Percentiles rank a stretch among this genome's conserved stretches.
phyloP scores from a whole-genome alignment of 2,888 invertebrate genomes.

The Eupithecia subumbrata region DNA sequence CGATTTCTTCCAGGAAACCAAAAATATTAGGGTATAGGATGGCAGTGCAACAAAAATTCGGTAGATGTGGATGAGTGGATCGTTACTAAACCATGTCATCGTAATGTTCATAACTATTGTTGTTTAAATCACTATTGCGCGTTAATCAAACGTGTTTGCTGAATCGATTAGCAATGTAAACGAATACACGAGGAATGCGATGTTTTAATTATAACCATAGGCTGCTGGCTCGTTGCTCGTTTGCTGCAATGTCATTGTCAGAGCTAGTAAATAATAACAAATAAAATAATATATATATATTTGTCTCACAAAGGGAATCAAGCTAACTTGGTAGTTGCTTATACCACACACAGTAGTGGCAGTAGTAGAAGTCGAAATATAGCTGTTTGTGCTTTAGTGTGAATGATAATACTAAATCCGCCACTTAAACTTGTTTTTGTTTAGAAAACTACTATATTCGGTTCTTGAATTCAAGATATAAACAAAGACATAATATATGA shows the following conservation, averaged over 20 bases:
- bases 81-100: not conserved
- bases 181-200: slow-evolving; percentile 26
- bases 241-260: slow-evolving; percentile 25
- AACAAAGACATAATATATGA: not conserved
- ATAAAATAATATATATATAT: too few species aligned
- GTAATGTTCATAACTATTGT: not conserved
- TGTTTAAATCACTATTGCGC: not conserved
- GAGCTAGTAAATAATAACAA: too few species aligned
- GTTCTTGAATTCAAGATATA: not conserved
- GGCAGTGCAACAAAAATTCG: not conserved
- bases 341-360: too few species aligned
- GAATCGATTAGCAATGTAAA: slow-evolving; percentile 32
- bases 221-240: too few species aligned
- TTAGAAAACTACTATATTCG: not conserved
- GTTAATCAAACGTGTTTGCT: slow-evolving; percentile 24
- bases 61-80: not conserved
- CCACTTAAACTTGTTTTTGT: not conserved
- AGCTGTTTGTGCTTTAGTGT: not conserved
- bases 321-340: too few species aligned
- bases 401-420: not conserved
- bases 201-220: slow-evolving; percentile 11
- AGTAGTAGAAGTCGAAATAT: not conserved
- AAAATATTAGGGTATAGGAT: too few species aligned
- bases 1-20: not conserved
- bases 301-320: too few species aligned